Evolutionary conservation across 92 coral and sea anemone genomes (phyloP).

Genomic region (Anthopleura xanthogrammica): DNA sequence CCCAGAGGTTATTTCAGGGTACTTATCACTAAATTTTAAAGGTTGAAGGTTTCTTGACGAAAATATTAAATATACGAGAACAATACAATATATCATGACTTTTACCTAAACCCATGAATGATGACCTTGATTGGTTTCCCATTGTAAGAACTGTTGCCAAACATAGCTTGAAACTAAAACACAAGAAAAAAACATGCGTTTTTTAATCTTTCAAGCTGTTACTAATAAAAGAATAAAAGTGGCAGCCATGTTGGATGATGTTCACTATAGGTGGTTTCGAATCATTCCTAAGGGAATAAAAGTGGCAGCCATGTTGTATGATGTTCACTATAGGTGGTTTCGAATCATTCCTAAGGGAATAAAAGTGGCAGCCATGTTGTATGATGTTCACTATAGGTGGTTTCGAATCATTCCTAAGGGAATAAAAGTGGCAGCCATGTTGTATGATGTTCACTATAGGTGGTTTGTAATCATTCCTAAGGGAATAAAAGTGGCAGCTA

Average conservation of each 20-base stretch:
- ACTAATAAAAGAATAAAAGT: too few species aligned
- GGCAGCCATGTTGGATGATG: not conserved
- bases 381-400: not conserved
- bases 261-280: not conserved
- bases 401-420: not conserved
- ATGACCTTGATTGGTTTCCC: slow-evolving; percentile 6
- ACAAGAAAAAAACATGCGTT: not conserved
- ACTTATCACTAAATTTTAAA: too few species aligned
- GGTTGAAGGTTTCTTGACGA: too few species aligned
- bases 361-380: not conserved
- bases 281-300: not conserved
- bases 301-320: not conserved
- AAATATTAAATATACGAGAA: too few species aligned
- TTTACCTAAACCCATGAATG: slow-evolving; percentile 21
- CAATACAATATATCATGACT: too few species aligned
- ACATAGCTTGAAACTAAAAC: slow-evolving; percentile 17
- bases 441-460: not conserved
- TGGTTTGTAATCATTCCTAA: not conserved
- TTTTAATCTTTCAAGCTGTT: too few species aligned
- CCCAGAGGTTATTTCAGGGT: not conserved
- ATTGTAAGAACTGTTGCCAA: not conserved
- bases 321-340: not conserved
- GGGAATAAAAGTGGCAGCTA: too few species aligned
- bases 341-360: not conserved
- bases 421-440: not conserved